phyloP scores from a whole-genome alignment of 1,140 invertebrate genomes.

The Chelonus insularis region DNA sequence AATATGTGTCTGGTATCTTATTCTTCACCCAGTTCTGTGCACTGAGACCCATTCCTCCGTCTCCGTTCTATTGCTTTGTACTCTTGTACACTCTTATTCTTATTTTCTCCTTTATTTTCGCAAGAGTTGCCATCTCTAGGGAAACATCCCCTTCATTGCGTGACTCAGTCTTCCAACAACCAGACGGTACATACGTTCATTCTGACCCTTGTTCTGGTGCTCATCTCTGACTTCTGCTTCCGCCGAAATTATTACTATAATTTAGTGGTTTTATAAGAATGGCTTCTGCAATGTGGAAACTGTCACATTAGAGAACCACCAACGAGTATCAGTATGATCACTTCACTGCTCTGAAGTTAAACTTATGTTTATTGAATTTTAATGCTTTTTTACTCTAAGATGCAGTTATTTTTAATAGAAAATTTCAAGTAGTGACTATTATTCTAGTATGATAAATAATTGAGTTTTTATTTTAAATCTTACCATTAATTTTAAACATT shows the following conservation, averaged over 20 bases:
- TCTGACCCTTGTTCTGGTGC: neutral
- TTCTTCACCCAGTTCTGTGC: slow-evolving; percentile 53
- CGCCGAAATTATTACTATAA: slow-evolving; percentile 50
- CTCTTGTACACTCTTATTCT: neutral
- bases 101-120: neutral
- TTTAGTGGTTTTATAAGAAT: slow-evolving; percentile 33
- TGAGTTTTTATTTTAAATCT: too few species aligned
- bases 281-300: slow-evolving; percentile 42
- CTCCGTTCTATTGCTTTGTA: slow-evolving; percentile 36
- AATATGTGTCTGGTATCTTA: slow-evolving; percentile 59
- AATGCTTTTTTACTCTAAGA: too few species aligned
- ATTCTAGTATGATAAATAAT: too few species aligned
- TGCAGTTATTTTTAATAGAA: too few species aligned
- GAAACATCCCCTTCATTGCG: slow-evolving; percentile 1
- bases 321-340: neutral
- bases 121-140: slow-evolving; percentile 4
- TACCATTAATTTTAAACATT: too few species aligned
- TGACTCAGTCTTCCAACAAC: neutral
- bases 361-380: too few species aligned
- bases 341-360: neutral
- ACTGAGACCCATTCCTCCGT: slow-evolving; percentile 32
- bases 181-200: neutral
- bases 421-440: too few species aligned
- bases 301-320: slow-evolving; percentile 50
- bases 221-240: slow-evolving; percentile 1